phyloP scores from a whole-genome alignment of 2,113 vertebrate species.

The Nanorana parkeri region DNA sequence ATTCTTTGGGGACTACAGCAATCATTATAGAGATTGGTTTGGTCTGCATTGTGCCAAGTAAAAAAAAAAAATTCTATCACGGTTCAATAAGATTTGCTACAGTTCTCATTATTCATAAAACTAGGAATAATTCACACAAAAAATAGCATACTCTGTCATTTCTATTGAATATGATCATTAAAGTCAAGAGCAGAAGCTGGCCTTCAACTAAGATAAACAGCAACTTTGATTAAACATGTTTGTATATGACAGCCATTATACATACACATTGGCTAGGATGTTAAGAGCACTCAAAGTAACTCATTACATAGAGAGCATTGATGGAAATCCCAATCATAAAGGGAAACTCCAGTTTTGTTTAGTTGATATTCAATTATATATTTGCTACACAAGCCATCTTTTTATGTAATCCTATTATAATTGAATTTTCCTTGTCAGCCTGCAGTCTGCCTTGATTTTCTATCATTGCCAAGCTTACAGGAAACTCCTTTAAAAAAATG shows the following conservation, averaged over 20 bases:
- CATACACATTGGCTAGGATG: background rate
- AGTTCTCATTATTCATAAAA: conserved; percentile 43
- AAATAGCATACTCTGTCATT: conserved; percentile 11
- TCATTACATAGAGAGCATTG: no score
- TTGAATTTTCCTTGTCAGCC: no score
- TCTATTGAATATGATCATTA: conserved; percentile 18
- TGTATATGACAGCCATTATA: conserved; percentile 4
- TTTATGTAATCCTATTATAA: no score
- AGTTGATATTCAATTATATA: no score
- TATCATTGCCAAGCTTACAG: no score
- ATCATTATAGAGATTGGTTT: conserved; percentile 24
- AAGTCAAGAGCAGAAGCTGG: conserved; percentile 18
- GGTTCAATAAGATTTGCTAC: conserved; percentile 31
- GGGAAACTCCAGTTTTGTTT: no score
- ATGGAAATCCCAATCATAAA: no score
- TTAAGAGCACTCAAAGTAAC: background rate
- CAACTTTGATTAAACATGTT: background rate
- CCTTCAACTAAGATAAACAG: conserved; percentile 23
- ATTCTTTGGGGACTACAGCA: conserved; percentile 25
- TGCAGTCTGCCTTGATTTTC: no score
- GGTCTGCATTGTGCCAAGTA: conserved; percentile 30
- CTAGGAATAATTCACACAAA: conserved; percentile 12
- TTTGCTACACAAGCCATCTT: no score
- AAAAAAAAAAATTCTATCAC: conserved; percentile 20
- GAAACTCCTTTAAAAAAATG: no score